Percentiles rank a stretch among this genome's conserved stretches.
These are phyloP conservation scores for Chouioia cunea DNA, from an alignment of 2,888 invertebrate species.

Conservation along the genomic window DNA sequence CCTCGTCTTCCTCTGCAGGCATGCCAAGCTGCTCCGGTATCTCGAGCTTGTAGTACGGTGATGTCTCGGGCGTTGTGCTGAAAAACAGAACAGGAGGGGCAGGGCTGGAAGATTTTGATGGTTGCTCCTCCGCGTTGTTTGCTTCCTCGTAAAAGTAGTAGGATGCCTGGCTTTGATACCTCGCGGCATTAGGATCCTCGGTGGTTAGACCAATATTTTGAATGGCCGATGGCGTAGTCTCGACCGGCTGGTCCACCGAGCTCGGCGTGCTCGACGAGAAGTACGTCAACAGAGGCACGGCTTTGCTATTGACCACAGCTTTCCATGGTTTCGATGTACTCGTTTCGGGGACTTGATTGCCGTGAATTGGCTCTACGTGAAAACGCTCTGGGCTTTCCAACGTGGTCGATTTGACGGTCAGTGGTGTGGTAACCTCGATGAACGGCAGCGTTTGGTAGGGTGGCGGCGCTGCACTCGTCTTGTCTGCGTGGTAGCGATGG, in stretches of 20 bases:
- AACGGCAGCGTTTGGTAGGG: constrained; percentile 43
- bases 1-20: constrained; percentile 24
- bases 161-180: constrained; percentile 68
- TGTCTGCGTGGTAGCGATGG: constrained; percentile 39
- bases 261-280: constrained; percentile 71
- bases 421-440: constrained; percentile 55
- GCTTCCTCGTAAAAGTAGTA: constrained; percentile 79
- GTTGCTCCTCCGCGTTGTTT: constrained; percentile 55
- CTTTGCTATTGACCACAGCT: constrained; percentile 72
- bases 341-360: constrained; percentile 61
- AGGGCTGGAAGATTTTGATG: constrained; percentile 40
- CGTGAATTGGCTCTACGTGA: constrained; percentile 51
- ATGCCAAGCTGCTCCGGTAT: constrained; percentile 32
- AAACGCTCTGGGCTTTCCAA: constrained; percentile 51
- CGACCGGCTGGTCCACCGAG: constrained; percentile 56
- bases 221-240: constrained; percentile 57
- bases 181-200: constrained; percentile 48
- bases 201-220: constrained; percentile 54
- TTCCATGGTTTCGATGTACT: constrained; percentile 64
- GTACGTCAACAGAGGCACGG: constrained; percentile 75
- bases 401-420: constrained; percentile 48
- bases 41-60: constrained; percentile 47
- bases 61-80: constrained; percentile 42
- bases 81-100: constrained; percentile 26
- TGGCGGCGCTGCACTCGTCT: constrained; percentile 46